Conservation (phyloP, 1,140 invertebrate genomes). For the Drosophila mayri region DNA sequence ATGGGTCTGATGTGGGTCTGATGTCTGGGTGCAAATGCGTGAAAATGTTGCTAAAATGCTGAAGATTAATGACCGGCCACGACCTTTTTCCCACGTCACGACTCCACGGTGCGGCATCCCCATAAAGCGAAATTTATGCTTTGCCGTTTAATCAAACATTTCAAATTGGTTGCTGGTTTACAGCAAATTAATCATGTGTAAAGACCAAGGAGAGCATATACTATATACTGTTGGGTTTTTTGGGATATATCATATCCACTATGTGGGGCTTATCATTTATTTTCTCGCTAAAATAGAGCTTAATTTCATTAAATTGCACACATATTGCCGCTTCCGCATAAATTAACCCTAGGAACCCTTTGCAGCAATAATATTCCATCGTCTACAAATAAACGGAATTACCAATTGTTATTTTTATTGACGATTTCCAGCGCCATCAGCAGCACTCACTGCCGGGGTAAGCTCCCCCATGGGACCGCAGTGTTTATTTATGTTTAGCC, state of each 20-base stretch:
- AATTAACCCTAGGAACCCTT: constrained; percentile 4
- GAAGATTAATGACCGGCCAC: constrained; percentile 40
- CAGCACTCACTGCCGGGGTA: constrained; percentile 1
- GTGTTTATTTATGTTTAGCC: constrained; percentile 23
- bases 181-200: constrained; percentile 41
- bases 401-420: constrained; percentile 20
- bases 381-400: constrained; percentile 19
- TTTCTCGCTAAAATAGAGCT: constrained; percentile 1
- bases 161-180: constrained; percentile 36
- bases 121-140: constrained; percentile 45
- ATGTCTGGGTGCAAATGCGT: constrained; percentile 44
- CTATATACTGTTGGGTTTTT: neutral
- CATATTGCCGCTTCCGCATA: constrained; percentile 7
- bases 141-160: constrained; percentile 46
- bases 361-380: constrained; percentile 3
- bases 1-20: constrained; percentile 16
- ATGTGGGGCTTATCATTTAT: neutral
- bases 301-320: constrained; percentile 19
- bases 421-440: constrained; percentile 18
- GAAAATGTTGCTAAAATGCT: constrained; percentile 45
- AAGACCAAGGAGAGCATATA: neutral
- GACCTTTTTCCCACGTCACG: constrained; percentile 10
- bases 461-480: neutral
- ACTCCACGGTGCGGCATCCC: constrained; percentile 18
- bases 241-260: neutral